Evolutionary conservation across 2,113 vertebrate genomes (phyloP).

Genomic region (Petrocephalus microphthalmus): DNA sequence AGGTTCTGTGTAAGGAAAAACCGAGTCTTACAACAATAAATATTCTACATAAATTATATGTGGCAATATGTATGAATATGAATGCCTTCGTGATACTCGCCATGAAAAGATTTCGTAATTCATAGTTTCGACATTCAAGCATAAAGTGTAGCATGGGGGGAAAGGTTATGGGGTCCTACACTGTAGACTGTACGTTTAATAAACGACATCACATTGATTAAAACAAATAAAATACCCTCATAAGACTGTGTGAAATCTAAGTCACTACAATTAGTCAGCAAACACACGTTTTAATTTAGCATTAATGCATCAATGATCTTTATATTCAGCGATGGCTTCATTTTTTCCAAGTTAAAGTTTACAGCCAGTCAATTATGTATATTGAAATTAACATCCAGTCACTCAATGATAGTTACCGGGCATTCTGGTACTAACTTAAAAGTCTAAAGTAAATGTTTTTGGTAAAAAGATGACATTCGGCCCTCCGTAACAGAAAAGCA

Average conservation of each 20-base stretch:
- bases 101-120: not conserved
- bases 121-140: not conserved
- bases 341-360: not conserved
- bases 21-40: not conserved
- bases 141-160: not conserved
- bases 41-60: not conserved
- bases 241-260: not conserved
- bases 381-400: not conserved
- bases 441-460: not conserved
- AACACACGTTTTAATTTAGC: not conserved
- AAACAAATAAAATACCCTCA: not conserved
- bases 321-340: not conserved
- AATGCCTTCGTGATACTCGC: not conserved
- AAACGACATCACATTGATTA: not conserved
- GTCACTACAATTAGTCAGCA: not conserved
- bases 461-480: not conserved
- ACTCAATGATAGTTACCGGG: not conserved
- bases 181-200: not conserved
- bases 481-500: not conserved
- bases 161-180: not conserved
- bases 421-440: not conserved
- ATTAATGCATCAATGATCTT: not conserved
- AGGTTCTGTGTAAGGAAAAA: not conserved
- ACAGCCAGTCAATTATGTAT: not conserved
- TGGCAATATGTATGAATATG: not conserved